Conservation (phyloP, 1,140 invertebrate species). For the Hylaeus anthracinus region DNA sequence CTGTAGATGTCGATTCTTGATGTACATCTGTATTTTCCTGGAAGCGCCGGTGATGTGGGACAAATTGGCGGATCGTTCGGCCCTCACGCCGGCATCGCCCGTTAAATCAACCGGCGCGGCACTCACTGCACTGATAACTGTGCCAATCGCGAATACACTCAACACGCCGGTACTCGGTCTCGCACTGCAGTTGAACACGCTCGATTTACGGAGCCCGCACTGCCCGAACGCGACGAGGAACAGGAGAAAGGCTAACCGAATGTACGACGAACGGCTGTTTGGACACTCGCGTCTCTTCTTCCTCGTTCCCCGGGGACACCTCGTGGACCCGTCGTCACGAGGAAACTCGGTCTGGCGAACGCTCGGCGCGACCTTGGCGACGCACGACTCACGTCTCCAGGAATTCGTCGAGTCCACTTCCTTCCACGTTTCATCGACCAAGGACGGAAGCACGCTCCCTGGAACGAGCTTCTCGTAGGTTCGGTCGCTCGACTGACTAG, state of each 20-base stretch:
- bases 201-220: conserved; percentile 48
- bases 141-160: conserved; percentile 58
- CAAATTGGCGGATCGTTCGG: conserved; percentile 87
- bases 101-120: conserved; percentile 65
- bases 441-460: neutral
- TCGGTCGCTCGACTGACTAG: conserved; percentile 32
- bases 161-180: conserved; percentile 34
- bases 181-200: conserved; percentile 44
- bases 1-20: conserved; percentile 90
- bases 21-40: conserved; percentile 89
- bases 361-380: conserved; percentile 26
- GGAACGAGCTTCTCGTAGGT: conserved; percentile 2
- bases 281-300: conserved; percentile 31
- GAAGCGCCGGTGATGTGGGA: conserved; percentile 87
- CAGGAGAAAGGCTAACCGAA: conserved; percentile 67
- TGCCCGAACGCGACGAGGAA: conserved; percentile 69
- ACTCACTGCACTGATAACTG: conserved; percentile 66
- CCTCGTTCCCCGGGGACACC: conserved; percentile 23
- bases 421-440: conserved; percentile 31
- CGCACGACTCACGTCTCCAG: conserved; percentile 32
- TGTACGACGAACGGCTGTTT: conserved; percentile 49
- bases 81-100: conserved; percentile 67
- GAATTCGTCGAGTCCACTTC: conserved; percentile 11
- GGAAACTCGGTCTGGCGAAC: conserved; percentile 23
- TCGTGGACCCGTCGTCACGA: conserved; percentile 5